Evolutionary conservation across 2,113 vertebrate genomes (phyloP), one percentile per base, ranked within the genome.

Genomic region (Peromyscus maniculatus): DNA sequence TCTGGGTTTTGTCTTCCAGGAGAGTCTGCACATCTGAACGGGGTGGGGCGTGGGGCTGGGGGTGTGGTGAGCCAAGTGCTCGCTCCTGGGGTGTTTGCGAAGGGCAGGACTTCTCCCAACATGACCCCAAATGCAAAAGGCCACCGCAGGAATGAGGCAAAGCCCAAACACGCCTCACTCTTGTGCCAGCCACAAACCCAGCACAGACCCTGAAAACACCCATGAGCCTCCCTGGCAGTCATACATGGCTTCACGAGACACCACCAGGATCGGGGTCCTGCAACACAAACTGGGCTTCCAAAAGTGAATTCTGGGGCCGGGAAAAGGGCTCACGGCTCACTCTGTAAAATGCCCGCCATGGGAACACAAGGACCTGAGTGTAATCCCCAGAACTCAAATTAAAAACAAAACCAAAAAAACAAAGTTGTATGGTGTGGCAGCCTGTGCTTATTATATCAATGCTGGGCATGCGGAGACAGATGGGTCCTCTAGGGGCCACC

Each of bases 21-120:
- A 36, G 71, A 80, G 67, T 88, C 83, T 21, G 62, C 26, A 39
- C 75, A 59, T 74, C 90, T 22, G 91, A 66, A 89, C 1, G 4
- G 74, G 74, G 74, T 84, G n/a, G n/a, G 57, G 57, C 1, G 12
- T 15, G 1, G 93, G 89, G 80, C 71, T 43, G 21, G 12, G 82
- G 26, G 24, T 0, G 1, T 87, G 91, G 94, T 94, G 80, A 98
- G 93, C 95, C 96, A 91, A 87, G 62, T 71, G 94, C 86, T 79
- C 91, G 89, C 4, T 33, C 62, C 82, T 39, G 71, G 2, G 4
- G 5, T 24, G 6, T 97, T 94, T 86, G 64, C 49, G 91, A 78
- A 96, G 93, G 97, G 59, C 5, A 33, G 3, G 22, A 39, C 67
- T 71, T 82, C 28, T 78, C 83, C 96, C 69, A 69, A 52, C 55